These are phyloP conservation scores for Anabacerthia variegaticeps DNA, from an alignment of 2,797 vertebrate species.

Conservation along the genomic window DNA sequence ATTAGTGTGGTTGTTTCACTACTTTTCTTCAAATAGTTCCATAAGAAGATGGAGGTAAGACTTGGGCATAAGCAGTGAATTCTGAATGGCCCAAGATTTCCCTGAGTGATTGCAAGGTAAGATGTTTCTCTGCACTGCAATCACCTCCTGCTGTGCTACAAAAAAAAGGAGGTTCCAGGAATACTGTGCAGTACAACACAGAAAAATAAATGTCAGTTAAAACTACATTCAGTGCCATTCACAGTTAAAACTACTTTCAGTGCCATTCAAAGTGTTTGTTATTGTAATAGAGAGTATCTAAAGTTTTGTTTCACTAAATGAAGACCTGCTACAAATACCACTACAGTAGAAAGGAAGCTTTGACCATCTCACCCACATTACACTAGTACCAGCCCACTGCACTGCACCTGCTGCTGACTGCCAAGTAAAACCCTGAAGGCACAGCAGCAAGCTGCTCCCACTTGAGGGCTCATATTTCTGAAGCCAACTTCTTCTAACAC, in stretches of 20 bases:
- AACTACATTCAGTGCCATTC: background rate
- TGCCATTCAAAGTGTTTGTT: background rate
- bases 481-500: background rate
- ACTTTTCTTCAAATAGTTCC: background rate
- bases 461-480: background rate
- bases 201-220: background rate
- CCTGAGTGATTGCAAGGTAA: background rate
- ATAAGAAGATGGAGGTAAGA: background rate
- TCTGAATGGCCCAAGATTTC: background rate
- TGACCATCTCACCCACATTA: background rate
- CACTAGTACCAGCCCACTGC: background rate
- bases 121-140: background rate
- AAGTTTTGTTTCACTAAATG: background rate
- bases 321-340: background rate
- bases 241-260: background rate
- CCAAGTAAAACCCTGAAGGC: background rate
- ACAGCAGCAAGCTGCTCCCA: background rate
- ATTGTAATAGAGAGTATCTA: background rate
- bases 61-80: background rate
- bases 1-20: background rate
- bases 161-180: background rate
- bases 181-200: background rate
- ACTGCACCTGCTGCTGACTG: background rate
- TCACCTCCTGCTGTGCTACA: background rate
- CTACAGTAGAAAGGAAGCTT: background rate